Conservation (phyloP, 2,113 vertebrate genomes). For the Calypte anna region DNA sequence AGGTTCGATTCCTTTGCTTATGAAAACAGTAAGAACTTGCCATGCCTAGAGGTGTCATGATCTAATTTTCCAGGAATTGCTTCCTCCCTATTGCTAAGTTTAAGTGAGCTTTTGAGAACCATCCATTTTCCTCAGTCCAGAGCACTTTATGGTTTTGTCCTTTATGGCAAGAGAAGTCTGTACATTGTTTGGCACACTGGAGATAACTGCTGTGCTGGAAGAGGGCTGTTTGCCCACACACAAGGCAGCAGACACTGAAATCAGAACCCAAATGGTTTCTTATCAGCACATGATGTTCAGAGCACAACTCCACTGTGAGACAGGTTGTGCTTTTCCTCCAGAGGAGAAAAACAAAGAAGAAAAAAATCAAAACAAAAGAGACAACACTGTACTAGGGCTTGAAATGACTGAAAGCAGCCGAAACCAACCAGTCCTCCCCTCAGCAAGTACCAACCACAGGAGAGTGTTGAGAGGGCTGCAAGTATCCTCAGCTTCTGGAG, state of each 20-base stretch:
- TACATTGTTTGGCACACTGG: background rate
- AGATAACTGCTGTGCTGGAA: background rate
- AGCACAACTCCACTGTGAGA: background rate
- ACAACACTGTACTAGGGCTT: background rate
- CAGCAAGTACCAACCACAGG: background rate
- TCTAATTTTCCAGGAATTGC: background rate
- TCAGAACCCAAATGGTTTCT: background rate
- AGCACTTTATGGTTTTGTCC: background rate
- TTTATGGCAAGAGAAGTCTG: background rate
- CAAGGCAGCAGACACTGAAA: background rate
- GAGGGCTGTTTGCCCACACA: background rate
- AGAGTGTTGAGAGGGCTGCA: background rate
- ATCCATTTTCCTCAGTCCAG: background rate
- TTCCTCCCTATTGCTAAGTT: background rate
- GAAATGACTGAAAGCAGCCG: constrained; percentile 42
- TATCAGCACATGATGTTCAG: background rate
- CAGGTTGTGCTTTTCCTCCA: background rate
- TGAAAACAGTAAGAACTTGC: background rate
- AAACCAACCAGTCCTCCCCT: constrained; percentile 11
- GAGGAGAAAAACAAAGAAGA: background rate
- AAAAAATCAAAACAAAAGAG: background rate
- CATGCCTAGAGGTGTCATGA: background rate
- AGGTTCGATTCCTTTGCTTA: background rate
- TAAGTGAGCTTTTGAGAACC: background rate
- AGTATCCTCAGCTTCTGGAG: background rate